Evolutionary conservation across 1,140 invertebrate species (phyloP), one percentile per base, ranked within the genome.

Genomic region (Drosophila trapezifrons): DNA sequence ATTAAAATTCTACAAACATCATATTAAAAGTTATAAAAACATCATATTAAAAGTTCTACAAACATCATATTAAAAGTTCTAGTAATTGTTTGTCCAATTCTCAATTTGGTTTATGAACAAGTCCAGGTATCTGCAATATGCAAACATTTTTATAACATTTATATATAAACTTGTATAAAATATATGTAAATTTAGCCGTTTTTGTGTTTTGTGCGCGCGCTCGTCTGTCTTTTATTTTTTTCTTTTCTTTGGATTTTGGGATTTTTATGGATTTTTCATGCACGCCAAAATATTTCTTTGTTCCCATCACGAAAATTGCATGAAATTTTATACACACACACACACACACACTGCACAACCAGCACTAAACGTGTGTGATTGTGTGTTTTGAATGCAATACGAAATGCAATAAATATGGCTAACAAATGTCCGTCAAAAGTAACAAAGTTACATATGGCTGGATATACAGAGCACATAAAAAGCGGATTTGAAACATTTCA

Each of bases 241-340:
- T n/a, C n/a, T n/a, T n/a, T n/a, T n/a, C n/a, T n/a, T n/a, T n/a
- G n/a, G n/a, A n/a, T 58, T 60, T 60, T 22, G 49, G 57, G 43
- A 57, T 76, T 84, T 84, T 84, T 80, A 80, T 84, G 72, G 72
- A 69, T 84, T 84, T 72, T 84, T 84, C 67, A 67, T 69, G 80
- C 81, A 84, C 67, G 72, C 73, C 63, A 80, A 84, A 84, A 84
- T 84, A 84, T 84, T 84, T 84, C 80, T 84, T 84, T 84, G 80
- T 84, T 84, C 73, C 49, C 46, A 70, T 69, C 77, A 84, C 80
- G 73, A 84, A 84, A 80, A 84, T 72, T 84, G 56, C 79, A 81
- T 65, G 67, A 81, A 81, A 76, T 77, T 72, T 57, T 67, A 81
- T 73, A n/a, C 29, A 57, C 17, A 35, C 40, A 55, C 20, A 52